A percentile compares a stretch with the other conserved stretches of the same genome.
These are phyloP conservation scores for Percina caprodes DNA, from an alignment of 2,113 vertebrate species.

Conservation along the genomic window DNA sequence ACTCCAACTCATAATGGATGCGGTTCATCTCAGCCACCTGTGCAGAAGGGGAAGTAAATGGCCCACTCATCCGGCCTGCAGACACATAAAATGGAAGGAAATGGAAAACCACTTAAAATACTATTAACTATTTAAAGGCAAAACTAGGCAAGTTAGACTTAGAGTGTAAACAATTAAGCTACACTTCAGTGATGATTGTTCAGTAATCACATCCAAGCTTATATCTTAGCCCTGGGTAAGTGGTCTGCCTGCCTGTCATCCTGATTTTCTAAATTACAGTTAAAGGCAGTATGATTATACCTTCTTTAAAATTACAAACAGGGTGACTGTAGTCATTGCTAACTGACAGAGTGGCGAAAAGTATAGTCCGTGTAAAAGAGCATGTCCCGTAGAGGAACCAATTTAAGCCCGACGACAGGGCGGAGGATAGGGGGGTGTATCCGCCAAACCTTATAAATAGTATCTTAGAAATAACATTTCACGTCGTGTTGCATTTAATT, in stretches of 20 bases:
- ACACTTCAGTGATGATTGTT: not conserved
- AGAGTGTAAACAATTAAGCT: not conserved
- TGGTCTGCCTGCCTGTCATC: not conserved
- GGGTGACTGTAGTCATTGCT: not conserved
- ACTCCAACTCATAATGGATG: slow-evolving; percentile 95
- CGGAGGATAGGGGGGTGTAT: not conserved
- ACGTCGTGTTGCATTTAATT: slow-evolving; percentile 6
- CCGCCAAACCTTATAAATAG: not conserved
- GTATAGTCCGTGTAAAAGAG: slow-evolving; percentile 1
- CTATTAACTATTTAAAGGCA: not conserved
- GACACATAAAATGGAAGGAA: not conserved
- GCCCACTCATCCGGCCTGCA: slow-evolving; percentile 85
- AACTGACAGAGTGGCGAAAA: slow-evolving; percentile 8
- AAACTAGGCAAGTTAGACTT: not conserved
- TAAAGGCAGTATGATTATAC: too few species aligned
- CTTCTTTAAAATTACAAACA: not conserved
- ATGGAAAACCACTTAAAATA: not conserved
- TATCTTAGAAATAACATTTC: not conserved
- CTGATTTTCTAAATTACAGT: not conserved
- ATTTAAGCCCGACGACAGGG: not conserved
- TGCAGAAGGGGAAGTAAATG: slow-evolving; percentile 86
- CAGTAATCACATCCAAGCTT: not conserved
- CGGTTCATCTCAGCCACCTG: slow-evolving; percentile 95
- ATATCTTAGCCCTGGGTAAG: not conserved
- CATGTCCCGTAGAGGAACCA: not conserved